Evolutionary conservation across 2,888 invertebrate genomes (phyloP).

Genomic region (Theretra japonica): DNA sequence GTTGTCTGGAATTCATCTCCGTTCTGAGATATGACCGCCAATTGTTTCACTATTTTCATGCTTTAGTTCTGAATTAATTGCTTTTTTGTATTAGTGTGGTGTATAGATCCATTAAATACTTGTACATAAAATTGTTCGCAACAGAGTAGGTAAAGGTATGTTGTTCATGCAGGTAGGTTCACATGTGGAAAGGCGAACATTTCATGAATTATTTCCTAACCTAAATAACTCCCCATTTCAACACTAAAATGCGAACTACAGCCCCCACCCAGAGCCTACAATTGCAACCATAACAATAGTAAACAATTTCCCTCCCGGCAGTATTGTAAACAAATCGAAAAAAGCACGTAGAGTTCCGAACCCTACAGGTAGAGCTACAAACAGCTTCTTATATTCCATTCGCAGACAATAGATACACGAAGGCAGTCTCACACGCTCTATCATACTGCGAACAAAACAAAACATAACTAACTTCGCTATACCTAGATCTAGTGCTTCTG

Average conservation of each 20-base stretch:
- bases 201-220: no score
- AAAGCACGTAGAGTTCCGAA: neutral
- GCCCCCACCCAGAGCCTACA: no score
- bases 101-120: no score
- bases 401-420: conserved; percentile 23
- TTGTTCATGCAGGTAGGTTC: no score
- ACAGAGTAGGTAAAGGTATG: neutral
- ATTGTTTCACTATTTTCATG: no score
- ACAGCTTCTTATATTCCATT: conserved; percentile 21
- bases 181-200: no score
- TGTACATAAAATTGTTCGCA: no score
- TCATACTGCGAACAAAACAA: conserved; percentile 55
- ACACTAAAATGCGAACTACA: neutral
- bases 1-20: no score
- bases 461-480: conserved; percentile 51
- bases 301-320: neutral
- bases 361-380: conserved; percentile 8
- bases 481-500: conserved; percentile 33
- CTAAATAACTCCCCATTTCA: no score
- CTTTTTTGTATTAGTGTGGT: no score
- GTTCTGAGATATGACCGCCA: no score
- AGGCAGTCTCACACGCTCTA: conserved; percentile 43
- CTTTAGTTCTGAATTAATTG: no score
- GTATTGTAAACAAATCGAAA: conserved; percentile 26
- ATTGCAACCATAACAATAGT: neutral